Percentiles rank a stretch among this genome's conserved stretches.
phyloP scores from a whole-genome alignment of 2,888 invertebrate genomes.

The Meiosimyza decipiens region DNA sequence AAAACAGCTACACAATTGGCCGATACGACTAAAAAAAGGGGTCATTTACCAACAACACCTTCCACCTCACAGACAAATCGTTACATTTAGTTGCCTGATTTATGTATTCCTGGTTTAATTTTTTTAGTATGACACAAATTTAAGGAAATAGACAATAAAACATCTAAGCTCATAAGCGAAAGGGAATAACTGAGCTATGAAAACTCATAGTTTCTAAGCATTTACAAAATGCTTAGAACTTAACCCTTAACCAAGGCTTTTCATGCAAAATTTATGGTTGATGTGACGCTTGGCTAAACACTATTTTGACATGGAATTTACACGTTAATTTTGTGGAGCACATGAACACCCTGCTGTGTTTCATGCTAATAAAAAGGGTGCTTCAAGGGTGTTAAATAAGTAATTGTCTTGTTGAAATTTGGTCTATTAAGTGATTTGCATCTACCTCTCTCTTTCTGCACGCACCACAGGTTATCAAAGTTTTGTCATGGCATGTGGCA shows the following conservation, averaged over 20 bases:
- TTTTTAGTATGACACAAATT: slow-evolving; percentile 9
- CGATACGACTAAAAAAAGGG: neutral
- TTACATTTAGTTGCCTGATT: no score
- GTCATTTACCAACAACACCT: neutral
- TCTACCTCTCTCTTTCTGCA: neutral
- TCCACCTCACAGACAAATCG: no score
- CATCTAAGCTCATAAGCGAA: neutral
- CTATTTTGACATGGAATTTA: slow-evolving; percentile 4
- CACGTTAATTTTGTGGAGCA: neutral
- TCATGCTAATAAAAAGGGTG: slow-evolving; percentile 19
- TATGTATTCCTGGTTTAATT: neutral
- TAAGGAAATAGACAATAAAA: slow-evolving; percentile 23
- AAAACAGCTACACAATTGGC: slow-evolving; percentile 3
- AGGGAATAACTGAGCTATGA: no score
- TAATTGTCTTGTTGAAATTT: slow-evolving; percentile 46
- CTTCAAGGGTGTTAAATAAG: slow-evolving; percentile 46
- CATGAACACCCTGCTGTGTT: neutral
- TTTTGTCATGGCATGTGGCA: neutral
- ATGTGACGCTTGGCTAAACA: slow-evolving; percentile 11
- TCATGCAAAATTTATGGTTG: slow-evolving; percentile 2
- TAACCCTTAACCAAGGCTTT: neutral
- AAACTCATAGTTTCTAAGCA: neutral
- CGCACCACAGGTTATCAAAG: neutral
- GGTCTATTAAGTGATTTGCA: slow-evolving; percentile 45
- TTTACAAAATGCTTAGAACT: neutral